These are phyloP conservation scores for Sapajus apella DNA, from an alignment of 2,113 vertebrate genomes.

Conservation along the genomic window DNA sequence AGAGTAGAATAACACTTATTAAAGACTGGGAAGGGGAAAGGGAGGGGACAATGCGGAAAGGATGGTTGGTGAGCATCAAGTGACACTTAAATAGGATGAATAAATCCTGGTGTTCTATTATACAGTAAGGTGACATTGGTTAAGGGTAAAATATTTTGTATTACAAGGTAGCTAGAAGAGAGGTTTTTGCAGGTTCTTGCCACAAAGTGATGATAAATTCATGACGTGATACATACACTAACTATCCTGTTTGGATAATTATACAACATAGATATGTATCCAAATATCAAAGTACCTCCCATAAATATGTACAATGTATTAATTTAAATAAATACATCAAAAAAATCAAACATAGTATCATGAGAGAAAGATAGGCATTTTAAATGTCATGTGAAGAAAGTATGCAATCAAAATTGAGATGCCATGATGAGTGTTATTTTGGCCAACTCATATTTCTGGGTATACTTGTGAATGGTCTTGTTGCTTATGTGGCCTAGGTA, in stretches of 20 bases:
- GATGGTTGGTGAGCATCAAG: not conserved
- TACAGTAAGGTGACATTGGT: not conserved
- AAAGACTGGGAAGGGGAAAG: not conserved
- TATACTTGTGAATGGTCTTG: not conserved
- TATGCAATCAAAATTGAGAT: not conserved
- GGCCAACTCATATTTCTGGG: not conserved
- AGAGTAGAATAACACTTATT: not conserved
- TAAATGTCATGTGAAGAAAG: not conserved
- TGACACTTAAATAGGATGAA: not conserved
- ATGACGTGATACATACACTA: not conserved
- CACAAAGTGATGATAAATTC: not conserved
- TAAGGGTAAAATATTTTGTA: not conserved
- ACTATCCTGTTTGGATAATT: not conserved
- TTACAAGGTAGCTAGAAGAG: not conserved
- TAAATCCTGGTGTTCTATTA: not conserved
- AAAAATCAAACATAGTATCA: not conserved
- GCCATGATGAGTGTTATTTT: not conserved
- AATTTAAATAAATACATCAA: not conserved
- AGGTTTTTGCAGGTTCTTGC: not conserved
- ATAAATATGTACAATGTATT: not conserved
- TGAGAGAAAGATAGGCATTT: not conserved
- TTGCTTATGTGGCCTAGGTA: not conserved
- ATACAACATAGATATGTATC: not conserved
- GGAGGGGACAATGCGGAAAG: not conserved
- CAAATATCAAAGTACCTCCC: not conserved